Conservation (phyloP, 2,888 invertebrate species). For the Diaphora mendica region DNA sequence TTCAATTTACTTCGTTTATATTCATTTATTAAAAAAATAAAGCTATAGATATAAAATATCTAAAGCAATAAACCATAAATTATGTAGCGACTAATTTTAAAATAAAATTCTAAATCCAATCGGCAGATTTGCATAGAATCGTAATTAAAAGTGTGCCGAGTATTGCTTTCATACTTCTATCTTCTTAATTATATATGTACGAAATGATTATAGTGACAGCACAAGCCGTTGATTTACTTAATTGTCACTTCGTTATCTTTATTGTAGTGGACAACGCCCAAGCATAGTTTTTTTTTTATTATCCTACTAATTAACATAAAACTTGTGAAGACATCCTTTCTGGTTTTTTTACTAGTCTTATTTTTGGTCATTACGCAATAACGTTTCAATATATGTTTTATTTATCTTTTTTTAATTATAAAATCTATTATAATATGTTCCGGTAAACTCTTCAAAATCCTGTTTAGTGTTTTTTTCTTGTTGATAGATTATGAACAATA, state of each 20-base stretch:
- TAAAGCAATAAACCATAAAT: neutral
- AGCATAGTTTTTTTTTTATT: conserved; percentile 34
- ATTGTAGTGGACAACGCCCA: conserved; percentile 46
- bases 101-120: conserved; percentile 55
- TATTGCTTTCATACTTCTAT: conserved; percentile 59
- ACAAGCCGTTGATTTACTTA: conserved; percentile 52
- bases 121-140: conserved; percentile 70
- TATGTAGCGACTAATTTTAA: conserved; percentile 9
- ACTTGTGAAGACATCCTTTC: conserved; percentile 33
- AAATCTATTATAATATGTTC: neutral
- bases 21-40: too few relatives aligned
- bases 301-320: conserved; percentile 48
- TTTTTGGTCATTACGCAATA: neutral
- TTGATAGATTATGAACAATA: neutral
- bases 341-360: conserved; percentile 22
- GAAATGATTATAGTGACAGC: conserved; percentile 49
- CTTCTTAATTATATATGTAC: conserved; percentile 50
- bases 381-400: neutral
- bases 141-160: conserved; percentile 70
- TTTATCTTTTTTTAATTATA: neutral
- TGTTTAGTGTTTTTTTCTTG: neutral
- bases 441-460: neutral
- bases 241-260: conserved; percentile 53
- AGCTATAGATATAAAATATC: neutral
- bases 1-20: too few relatives aligned